phyloP scores from a whole-genome alignment of 2,888 invertebrate species.

The Amphipyra berbera region DNA sequence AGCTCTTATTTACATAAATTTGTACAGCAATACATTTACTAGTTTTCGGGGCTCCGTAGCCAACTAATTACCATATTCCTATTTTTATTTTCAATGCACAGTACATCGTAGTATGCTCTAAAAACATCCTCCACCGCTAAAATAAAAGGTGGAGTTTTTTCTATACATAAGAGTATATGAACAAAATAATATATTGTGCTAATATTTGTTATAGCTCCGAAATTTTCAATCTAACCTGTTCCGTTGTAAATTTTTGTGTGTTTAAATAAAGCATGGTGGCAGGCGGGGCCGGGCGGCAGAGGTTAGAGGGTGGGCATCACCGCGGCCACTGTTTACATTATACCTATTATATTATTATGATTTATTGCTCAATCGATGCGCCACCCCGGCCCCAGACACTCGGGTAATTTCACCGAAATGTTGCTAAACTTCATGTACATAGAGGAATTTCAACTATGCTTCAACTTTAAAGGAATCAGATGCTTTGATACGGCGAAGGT shows the following conservation, averaged over 20 bases:
- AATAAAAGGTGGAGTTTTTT: neutral
- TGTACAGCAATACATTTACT: neutral
- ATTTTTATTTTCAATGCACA: no score
- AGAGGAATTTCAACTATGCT: conserved; percentile 84
- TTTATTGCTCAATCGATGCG: conserved; percentile 87
- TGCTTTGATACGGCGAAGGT: conserved; percentile 79
- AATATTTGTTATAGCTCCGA: conserved; percentile 50
- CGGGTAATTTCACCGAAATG: conserved; percentile 80
- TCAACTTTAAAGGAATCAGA: conserved; percentile 77
- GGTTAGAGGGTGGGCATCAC: conserved; percentile 64
- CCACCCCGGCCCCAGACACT: conserved; percentile 66
- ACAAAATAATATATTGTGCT: conserved; percentile 27
- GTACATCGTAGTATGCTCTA: no score
- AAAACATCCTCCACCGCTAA: no score
- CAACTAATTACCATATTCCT: neutral
- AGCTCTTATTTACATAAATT: no score
- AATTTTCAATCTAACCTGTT: conserved; percentile 62
- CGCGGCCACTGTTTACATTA: conserved; percentile 82
- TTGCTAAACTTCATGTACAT: conserved; percentile 77
- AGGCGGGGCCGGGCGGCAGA: conserved; percentile 42
- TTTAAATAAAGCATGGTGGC: conserved; percentile 57
- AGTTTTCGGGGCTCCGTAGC: neutral
- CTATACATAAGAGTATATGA: neutral
- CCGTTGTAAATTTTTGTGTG: conserved; percentile 65
- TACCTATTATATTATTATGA: conserved; percentile 86